phyloP scores from a whole-genome alignment of 30 jellyfish, hydroid and myxozoan species.

The Turritopsis dohrnii region DNA sequence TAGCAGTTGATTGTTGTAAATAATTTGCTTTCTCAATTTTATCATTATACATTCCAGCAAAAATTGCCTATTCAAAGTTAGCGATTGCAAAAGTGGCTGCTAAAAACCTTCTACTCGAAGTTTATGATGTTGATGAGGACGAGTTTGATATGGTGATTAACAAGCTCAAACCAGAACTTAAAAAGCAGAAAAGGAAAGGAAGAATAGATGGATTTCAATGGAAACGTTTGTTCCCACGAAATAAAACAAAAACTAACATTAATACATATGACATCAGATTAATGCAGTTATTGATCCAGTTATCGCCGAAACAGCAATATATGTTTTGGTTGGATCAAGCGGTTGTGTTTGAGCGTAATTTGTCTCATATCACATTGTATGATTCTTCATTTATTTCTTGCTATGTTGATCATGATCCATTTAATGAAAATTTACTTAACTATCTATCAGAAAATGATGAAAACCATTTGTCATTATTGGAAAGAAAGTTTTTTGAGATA shows the following conservation, averaged over 20 bases:
- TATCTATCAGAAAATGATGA: not conserved
- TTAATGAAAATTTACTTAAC: not conserved
- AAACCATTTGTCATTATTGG: not conserved
- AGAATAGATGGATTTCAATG: not conserved
- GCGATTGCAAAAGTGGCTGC: not conserved
- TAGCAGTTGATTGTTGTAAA: not conserved
- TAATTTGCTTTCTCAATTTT: not conserved
- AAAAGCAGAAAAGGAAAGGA: not conserved
- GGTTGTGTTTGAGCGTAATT: not conserved
- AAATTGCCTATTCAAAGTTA: not conserved
- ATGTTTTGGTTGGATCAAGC: not conserved
- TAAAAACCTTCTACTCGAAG: not conserved
- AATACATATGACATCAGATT: not conserved
- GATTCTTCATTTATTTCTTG: not conserved
- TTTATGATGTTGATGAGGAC: not conserved
- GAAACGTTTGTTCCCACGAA: not conserved
- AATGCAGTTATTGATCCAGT: not conserved
- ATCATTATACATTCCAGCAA: not conserved
- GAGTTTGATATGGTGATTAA: not conserved
- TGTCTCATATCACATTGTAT: not conserved
- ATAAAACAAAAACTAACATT: not conserved
- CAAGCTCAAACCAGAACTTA: not conserved
- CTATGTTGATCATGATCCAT: not conserved
- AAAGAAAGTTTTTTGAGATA: not conserved
- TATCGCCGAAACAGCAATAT: not conserved